Percentiles rank a stretch among this genome's conserved stretches.
Conservation (phyloP, 2,888 invertebrate genomes). For the Teinopalpus imperialis region DNA sequence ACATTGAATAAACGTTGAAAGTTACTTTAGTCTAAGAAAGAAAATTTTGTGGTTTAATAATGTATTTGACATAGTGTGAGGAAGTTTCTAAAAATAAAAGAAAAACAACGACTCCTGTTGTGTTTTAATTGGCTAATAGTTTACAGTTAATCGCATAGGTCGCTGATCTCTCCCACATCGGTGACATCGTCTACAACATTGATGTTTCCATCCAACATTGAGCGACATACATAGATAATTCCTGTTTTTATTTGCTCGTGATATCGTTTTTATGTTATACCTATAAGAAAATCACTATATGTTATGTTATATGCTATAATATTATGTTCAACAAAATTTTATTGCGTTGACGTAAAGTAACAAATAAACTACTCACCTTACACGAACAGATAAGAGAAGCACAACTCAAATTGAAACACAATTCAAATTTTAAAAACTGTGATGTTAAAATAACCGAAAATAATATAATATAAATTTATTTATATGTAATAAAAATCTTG, state of each 20-base stretch:
- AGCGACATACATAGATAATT: no score
- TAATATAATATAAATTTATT: no score
- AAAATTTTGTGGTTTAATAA: not conserved
- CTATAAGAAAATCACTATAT: no score
- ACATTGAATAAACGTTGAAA: no score
- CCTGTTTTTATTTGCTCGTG: no score
- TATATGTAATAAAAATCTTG: no score
- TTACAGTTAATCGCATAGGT: conserved; percentile 35
- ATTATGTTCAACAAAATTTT: conserved; percentile 1
- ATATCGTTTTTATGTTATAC: no score
- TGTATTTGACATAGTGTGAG: not conserved
- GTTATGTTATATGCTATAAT: no score
- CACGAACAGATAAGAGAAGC: not conserved
- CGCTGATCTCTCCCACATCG: conserved; percentile 39
- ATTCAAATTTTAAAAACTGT: no score
- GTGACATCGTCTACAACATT: conserved; percentile 27
- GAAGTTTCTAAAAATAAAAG: conserved; percentile 10
- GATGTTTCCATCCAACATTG: conserved; percentile 22
- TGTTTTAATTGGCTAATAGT: conserved; percentile 32
- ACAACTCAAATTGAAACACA: no score
- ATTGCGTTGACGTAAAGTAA: not conserved
- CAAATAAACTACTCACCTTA: not conserved
- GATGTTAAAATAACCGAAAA: no score
- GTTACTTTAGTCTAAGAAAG: no score
- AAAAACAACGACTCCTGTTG: conserved; percentile 15